Evolutionary conservation across 2,113 vertebrate genomes (phyloP), one percentile per base, ranked within the genome.

Genomic region (Strigops habroptila): DNA sequence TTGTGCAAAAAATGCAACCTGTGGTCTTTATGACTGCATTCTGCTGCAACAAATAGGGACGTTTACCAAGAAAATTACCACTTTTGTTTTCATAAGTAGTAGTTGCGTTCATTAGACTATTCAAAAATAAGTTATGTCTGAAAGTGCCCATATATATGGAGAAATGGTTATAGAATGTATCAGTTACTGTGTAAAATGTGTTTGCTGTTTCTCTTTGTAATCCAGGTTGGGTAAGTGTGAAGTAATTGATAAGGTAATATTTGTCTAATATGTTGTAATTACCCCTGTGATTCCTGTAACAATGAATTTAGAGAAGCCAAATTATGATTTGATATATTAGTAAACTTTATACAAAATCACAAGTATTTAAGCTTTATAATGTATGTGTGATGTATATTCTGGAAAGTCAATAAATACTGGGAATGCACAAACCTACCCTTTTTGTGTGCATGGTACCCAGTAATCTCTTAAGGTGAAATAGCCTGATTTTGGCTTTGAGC

Each of bases 391-490:
- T 73, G 31, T 44, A 3, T 75, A 19, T 88, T 86, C 46, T 76
- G 68, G 35, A 27, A 78, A 70, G 30, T n/a, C 27, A 44, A 0
- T 46, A n/a, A 78, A 35, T 71, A 9, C 2, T 33, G 13, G 5
- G 48, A 70, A 21, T 17, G 30, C 13, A n/a, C 28, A 78, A 39
- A 46, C 7, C 10, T 65, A 21, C 8, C 13, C 5, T 74, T 74
- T 69, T 39, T 0, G 0, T 53, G n/a, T 70, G 60, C 69, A 14
- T 0, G 0, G 28, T 43, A 25, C 53, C 9, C 69, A 2, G 14
- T 65, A 77, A 18, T 21, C 23, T 79, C 31, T 90, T 74, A 12
- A 14, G n/a, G 12, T 70, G 27, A 78, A 83, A 71, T 27, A 81
- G n/a, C 4, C 33, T 62, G 23, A 12, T 75, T 81, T 81, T 86